phyloP scores from a whole-genome alignment of 1,140 invertebrate species.

The Sinella curviseta region DNA sequence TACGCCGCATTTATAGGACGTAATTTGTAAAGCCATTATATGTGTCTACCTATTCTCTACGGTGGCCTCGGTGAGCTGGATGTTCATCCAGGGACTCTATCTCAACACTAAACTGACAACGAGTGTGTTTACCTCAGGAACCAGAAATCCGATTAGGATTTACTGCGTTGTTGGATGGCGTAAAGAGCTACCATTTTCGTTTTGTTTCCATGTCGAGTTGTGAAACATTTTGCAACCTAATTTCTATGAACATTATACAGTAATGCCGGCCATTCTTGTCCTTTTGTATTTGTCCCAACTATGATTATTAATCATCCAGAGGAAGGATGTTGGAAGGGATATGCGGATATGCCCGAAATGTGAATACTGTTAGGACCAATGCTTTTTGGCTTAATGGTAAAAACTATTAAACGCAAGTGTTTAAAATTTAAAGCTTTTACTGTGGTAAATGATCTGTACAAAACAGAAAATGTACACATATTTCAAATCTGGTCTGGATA shows the following conservation, averaged over 20 bases:
- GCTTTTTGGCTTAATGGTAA: too few species aligned
- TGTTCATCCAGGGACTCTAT: conserved; percentile 62
- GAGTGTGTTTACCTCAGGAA: background rate
- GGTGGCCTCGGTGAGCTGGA: conserved; percentile 61
- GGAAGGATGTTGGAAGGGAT: background rate
- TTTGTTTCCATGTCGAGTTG: too few species aligned
- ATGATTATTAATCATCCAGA: background rate
- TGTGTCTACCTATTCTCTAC: conserved; percentile 57
- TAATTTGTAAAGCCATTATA: conserved; percentile 58
- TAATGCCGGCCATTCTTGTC: background rate
- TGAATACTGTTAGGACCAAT: background rate
- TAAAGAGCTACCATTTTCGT: too few species aligned
- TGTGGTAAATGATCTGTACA: too few species aligned
- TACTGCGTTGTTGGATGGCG: background rate
- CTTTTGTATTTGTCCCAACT: background rate
- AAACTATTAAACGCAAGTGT: too few species aligned
- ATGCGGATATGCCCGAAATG: background rate
- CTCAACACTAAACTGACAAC: background rate
- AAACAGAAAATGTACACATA: too few species aligned
- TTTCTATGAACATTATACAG: background rate
- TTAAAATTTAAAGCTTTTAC: too few species aligned
- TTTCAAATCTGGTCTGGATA: too few species aligned
- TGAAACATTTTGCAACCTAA: background rate
- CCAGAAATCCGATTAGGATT: background rate
- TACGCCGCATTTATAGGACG: conserved; percentile 55